Percentiles rank a stretch among this genome's conserved stretches.
Conservation (phyloP, 2,797 vertebrate species). For the Danio jaintianensis region DNA sequence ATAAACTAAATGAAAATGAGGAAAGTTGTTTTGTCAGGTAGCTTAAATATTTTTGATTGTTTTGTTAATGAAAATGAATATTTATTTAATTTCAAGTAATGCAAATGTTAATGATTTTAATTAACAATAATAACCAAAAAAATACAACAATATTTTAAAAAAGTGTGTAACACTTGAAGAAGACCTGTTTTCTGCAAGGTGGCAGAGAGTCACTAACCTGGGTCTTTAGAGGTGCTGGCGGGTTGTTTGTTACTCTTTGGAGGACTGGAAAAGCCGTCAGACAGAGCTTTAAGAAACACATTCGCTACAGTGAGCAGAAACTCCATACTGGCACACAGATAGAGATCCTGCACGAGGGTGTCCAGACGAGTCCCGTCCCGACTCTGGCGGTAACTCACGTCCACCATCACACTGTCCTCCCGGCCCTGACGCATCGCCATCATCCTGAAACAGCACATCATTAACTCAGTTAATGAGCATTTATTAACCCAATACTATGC, state of each 20-base stretch:
- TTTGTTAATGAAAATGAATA: too few species aligned
- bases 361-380: slow-evolving; percentile 85
- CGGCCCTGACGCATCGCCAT: slow-evolving; percentile 89
- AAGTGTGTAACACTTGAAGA: too few species aligned
- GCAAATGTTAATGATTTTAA: background rate
- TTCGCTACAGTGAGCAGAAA: slow-evolving; percentile 93
- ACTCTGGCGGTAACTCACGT: slow-evolving; percentile 86
- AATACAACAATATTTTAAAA: too few species aligned
- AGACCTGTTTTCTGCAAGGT: background rate
- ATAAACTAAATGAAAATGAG: too few species aligned
- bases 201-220: slow-evolving; percentile 71
- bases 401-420: slow-evolving; percentile 93
- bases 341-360: slow-evolving; percentile 88
- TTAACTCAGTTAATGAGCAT: background rate
- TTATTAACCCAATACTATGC: background rate
- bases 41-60: too few species aligned
- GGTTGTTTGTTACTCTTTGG: slow-evolving; percentile 76
- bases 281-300: slow-evolving; percentile 89
- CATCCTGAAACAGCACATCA: slow-evolving; percentile 82
- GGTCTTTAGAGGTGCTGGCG: slow-evolving; percentile 79
- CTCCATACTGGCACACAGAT: slow-evolving; percentile 97
- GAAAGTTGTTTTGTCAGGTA: too few species aligned
- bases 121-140: accelerated
- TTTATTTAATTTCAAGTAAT: too few species aligned
- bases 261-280: slow-evolving; percentile 81